Conservation (phyloP, 2,113 vertebrate species). For the Plectropomus leopardus region DNA sequence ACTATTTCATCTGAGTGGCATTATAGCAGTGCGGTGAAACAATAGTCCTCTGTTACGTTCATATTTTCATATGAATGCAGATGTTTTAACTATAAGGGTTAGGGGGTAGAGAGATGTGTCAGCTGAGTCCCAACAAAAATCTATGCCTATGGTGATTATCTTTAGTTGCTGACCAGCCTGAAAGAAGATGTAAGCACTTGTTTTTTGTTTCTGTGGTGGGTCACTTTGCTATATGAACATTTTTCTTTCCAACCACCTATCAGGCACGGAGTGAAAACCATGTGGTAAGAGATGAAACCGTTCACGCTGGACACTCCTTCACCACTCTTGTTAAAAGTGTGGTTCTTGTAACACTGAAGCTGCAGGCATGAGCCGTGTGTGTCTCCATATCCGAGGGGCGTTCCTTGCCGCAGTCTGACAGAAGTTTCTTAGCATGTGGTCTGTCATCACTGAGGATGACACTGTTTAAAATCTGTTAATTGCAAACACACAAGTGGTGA, state of each 20-base stretch:
- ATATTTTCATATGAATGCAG: no score
- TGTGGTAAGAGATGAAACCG: constrained; percentile 8
- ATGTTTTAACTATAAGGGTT: no score
- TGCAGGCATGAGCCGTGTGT: not conserved
- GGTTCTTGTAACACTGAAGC: constrained; percentile 35
- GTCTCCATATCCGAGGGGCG: constrained; percentile 7
- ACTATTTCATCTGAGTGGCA: no score
- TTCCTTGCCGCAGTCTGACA: constrained; percentile 30
- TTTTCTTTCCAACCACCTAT: not conserved
- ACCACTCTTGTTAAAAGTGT: constrained; percentile 36
- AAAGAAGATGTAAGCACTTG: not conserved
- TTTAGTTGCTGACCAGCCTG: not conserved
- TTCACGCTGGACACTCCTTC: constrained; percentile 18
- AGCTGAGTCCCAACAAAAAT: no score
- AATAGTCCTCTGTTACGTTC: no score
- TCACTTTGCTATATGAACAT: constrained; percentile 1
- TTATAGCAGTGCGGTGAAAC: no score
- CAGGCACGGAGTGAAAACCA: constrained; percentile 7
- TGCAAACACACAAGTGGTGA: constrained; percentile 52
- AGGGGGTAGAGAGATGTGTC: no score
- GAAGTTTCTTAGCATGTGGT: constrained; percentile 53
- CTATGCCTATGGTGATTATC: no score
- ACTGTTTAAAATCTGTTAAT: constrained; percentile 65
- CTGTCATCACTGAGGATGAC: constrained; percentile 69
- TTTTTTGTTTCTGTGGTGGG: not conserved